Evolutionary conservation across 1,140 invertebrate species (phyloP), one percentile per base, ranked within the genome.

Genomic region (Drosophila fuyamai): DNA sequence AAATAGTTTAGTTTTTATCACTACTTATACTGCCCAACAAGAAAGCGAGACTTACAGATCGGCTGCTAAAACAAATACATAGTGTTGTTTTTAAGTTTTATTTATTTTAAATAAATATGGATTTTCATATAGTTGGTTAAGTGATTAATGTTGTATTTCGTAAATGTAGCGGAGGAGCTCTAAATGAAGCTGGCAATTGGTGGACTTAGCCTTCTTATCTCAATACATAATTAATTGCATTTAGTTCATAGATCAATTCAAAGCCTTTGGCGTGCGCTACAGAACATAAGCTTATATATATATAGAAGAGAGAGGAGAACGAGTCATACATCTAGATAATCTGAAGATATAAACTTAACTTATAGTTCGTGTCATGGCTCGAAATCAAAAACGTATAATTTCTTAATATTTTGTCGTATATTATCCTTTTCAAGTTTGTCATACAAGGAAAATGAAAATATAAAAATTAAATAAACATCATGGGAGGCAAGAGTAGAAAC

Each of bases 91-190:
- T 60, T 58, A 65, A 44, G 27, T 67, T 83, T 82, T 70, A 89
- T 86, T 88, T 83, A 83, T 88, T 86, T 89, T 73, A 86, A 86
- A 86, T 86, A 86, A 86, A 73, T 82, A 79, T 57, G 56, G 54
- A 38, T 66, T 66, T 67, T 55, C 74, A 74, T 74, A 66, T 62
- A 57, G 50, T 78, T 62, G 65, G 44, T 71, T 71, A 55, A 48
- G 68, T 71, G 68, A 36, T 71, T 58, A 71, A 29, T 40, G 23
- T 71, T 38, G 62, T 62, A 58, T 73, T 38, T 43, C 32, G 38
- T 51, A 56, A 61, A 67, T 67, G 36, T 61, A 65, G 47, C 48
- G 53, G 35, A 57, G 54, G 40, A 77, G 51, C 61, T 68, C 65
- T 61, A 71, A 58, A 62, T 35, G 55, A 81, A 82, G 60, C 79